Evolutionary conservation across 2,797 vertebrate species (phyloP).

Genomic region (Brachyrhaphis roseni): DNA sequence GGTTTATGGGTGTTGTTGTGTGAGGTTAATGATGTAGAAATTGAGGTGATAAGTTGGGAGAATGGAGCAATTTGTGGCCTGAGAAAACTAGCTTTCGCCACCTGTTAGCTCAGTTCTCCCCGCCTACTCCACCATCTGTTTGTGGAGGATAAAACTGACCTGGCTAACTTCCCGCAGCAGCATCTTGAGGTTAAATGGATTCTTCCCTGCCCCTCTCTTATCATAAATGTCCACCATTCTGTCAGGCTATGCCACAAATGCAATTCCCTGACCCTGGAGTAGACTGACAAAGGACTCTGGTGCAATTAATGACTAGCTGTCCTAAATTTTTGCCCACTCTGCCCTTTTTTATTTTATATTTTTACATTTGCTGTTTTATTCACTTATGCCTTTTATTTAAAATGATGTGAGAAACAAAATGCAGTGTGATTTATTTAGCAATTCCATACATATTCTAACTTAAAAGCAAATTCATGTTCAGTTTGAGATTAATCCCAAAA

Average conservation of each 20-base stretch:
- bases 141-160: slow-evolving; percentile 43
- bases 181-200: slow-evolving; percentile 74
- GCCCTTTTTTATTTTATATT: background rate
- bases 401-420: background rate
- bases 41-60: slow-evolving; percentile 42
- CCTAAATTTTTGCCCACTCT: slow-evolving; percentile 71
- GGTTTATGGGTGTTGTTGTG: slow-evolving; percentile 21
- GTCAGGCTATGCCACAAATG: slow-evolving; percentile 72
- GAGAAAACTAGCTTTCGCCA: slow-evolving; percentile 43
- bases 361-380: slow-evolving; percentile 41
- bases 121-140: slow-evolving; percentile 23
- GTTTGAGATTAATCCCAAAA: slow-evolving; percentile 4
- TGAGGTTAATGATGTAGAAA: slow-evolving; percentile 66
- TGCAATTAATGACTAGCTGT: slow-evolving; percentile 78
- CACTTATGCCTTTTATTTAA: background rate
- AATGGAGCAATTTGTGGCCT: slow-evolving; percentile 18
- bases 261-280: slow-evolving; percentile 70
- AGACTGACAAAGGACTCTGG: slow-evolving; percentile 70
- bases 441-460: background rate
- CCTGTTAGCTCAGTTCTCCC: slow-evolving; percentile 51
- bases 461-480: background rate
- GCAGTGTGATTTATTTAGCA: background rate
- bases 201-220: slow-evolving; percentile 72
- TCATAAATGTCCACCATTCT: slow-evolving; percentile 75
- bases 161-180: slow-evolving; percentile 41